These are phyloP conservation scores for Sarcophaga subvicina DNA, from an alignment of 2,888 invertebrate species.

Conservation along the genomic window DNA sequence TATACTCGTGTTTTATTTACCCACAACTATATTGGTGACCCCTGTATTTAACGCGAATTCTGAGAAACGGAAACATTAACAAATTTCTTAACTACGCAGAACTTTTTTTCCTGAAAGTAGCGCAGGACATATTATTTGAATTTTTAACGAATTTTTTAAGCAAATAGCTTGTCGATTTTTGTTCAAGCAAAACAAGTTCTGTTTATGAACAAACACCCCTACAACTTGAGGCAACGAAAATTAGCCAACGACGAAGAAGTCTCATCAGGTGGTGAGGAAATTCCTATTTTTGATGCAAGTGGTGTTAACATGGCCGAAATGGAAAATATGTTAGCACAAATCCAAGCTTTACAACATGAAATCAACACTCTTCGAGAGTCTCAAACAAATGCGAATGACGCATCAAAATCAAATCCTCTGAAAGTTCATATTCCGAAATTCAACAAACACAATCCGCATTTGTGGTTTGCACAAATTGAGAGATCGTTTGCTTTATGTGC, in stretches of 20 bases:
- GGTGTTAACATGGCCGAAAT: slow-evolving; percentile 5
- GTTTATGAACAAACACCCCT: slow-evolving; percentile 9
- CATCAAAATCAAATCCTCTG: too few relatives aligned
- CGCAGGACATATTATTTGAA: neutral
- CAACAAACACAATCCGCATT: too few relatives aligned
- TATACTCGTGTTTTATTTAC: too few relatives aligned
- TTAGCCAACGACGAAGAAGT: neutral
- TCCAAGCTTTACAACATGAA: neutral
- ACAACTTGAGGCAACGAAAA: slow-evolving; percentile 18
- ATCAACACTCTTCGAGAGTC: neutral
- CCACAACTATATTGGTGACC: neutral
- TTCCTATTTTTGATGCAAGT: neutral
- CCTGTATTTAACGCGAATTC: neutral
- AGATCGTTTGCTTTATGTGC: too few relatives aligned
- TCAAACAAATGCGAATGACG: too few relatives aligned
- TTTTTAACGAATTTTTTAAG: neutral
- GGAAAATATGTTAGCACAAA: slow-evolving; percentile 23
- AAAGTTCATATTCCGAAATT: too few relatives aligned
- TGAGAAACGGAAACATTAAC: neutral
- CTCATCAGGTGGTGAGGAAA: slow-evolving; percentile 2
- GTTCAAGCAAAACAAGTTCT: neutral
- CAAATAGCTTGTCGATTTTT: too few relatives aligned
- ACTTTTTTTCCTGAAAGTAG: slow-evolving; percentile 17
- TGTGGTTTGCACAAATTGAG: too few relatives aligned
- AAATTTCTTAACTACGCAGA: neutral